These are phyloP conservation scores for Drosophila ambigua DNA, from an alignment of 1,140 invertebrate genomes.

Conservation along the genomic window DNA sequence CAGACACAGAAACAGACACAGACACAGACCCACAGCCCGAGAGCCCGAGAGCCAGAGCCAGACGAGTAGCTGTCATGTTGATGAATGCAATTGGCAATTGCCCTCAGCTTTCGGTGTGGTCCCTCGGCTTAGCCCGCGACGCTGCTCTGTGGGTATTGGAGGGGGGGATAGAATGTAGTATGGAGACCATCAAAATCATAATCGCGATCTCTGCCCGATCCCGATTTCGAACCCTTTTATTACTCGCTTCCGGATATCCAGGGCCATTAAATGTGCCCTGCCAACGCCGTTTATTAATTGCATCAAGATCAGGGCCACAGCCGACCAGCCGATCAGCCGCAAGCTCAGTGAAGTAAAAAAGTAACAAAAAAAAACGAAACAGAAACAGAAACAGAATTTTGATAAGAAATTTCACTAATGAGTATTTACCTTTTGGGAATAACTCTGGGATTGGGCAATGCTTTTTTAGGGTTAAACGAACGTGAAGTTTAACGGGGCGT, in stretches of 20 bases:
- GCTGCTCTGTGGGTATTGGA: not conserved
- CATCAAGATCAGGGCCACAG: slow-evolving; percentile 69
- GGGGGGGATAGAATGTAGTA: no score
- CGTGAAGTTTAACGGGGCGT: slow-evolving; percentile 62
- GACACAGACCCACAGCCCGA: slow-evolving; percentile 5
- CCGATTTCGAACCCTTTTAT: slow-evolving; percentile 63
- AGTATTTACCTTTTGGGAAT: slow-evolving; percentile 73
- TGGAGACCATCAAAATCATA: slow-evolving; percentile 55
- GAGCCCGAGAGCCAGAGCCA: not conserved
- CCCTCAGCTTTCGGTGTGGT: slow-evolving; percentile 55
- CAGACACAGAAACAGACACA: slow-evolving; percentile 11
- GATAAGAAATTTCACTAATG: slow-evolving; percentile 76
- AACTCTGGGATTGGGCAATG: slow-evolving; percentile 33
- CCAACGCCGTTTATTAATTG: slow-evolving; percentile 69
- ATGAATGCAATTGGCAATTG: slow-evolving; percentile 70
- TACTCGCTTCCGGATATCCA: slow-evolving; percentile 74
- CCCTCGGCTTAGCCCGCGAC: slow-evolving; percentile 2
- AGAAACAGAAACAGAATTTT: slow-evolving; percentile 2
- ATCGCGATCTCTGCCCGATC: slow-evolving; percentile 53
- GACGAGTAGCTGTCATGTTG: slow-evolving; percentile 78
- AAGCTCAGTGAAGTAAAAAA: not conserved
- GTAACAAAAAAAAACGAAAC: slow-evolving; percentile 10
- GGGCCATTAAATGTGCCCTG: slow-evolving; percentile 53
- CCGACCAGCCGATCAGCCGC: slow-evolving; percentile 32
- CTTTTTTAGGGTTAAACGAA: slow-evolving; percentile 40